A percentile compares a stretch with the other conserved stretches of the same genome.
These are phyloP conservation scores for Bellardia bayeri DNA, from an alignment of 2,888 invertebrate genomes.

Conservation along the genomic window DNA sequence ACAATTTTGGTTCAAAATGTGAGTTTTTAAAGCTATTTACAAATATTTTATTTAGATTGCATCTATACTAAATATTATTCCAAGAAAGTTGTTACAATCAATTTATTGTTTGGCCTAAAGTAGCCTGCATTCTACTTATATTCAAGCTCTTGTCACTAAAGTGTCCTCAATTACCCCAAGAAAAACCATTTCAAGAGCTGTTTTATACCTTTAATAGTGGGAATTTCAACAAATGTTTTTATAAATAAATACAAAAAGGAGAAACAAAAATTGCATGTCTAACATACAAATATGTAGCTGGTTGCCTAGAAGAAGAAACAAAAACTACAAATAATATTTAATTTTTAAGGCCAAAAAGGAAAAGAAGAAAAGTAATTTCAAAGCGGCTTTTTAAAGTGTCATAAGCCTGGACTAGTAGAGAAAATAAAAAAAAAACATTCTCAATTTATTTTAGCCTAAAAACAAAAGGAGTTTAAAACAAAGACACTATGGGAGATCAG, in stretches of 20 bases:
- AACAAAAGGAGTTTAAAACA: slow-evolving; percentile 60
- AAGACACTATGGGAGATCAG: slow-evolving; percentile 57
- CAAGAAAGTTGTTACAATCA: too few relatives aligned
- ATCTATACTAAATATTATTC: too few relatives aligned
- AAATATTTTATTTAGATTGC: too few relatives aligned
- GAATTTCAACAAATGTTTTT: slow-evolving; percentile 71
- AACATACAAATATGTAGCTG: slow-evolving; percentile 17
- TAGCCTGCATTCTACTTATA: slow-evolving; percentile 19
- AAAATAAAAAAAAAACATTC: slow-evolving; percentile 47
- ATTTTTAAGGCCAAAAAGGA: slow-evolving; percentile 61
- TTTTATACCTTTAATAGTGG: slow-evolving; percentile 50
- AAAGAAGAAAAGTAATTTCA: slow-evolving; percentile 11
- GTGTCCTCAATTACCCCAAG: slow-evolving; percentile 73
- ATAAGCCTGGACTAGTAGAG: slow-evolving; percentile 52
- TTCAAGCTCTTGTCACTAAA: slow-evolving; percentile 74
- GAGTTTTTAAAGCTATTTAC: too few relatives aligned
- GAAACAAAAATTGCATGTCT: slow-evolving; percentile 63
- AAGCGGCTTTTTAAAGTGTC: slow-evolving; percentile 65
- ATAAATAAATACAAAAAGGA: slow-evolving; percentile 51
- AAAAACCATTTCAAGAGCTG: slow-evolving; percentile 38
- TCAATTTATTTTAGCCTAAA: slow-evolving; percentile 58
- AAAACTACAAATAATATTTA: slow-evolving; percentile 50
- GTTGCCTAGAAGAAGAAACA: slow-evolving; percentile 33
- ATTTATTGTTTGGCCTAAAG: neutral
- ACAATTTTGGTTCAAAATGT: too few relatives aligned